A percentile compares a stretch with the other conserved stretches of the same genome.
phyloP scores from a whole-genome alignment of 2,888 invertebrate genomes.

The Cosmia trapezina region DNA sequence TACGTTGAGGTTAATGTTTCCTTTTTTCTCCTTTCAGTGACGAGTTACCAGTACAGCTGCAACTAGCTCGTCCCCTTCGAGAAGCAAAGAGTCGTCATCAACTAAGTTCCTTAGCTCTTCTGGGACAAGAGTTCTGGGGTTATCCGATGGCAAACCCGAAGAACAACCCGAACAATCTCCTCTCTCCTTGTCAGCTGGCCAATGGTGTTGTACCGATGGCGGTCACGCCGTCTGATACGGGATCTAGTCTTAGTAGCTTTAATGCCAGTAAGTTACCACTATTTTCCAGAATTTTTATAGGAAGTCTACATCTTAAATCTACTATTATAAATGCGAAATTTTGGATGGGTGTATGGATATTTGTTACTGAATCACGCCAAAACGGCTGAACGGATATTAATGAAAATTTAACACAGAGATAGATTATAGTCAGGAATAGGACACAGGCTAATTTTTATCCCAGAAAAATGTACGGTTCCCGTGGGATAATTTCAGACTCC shows the following conservation, averaged over 20 bases:
- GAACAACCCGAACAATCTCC: slow-evolving; percentile 84
- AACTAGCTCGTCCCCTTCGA: slow-evolving; percentile 95
- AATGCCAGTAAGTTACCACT: slow-evolving; percentile 87
- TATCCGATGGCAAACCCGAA: slow-evolving; percentile 95
- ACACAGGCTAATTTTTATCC: no score
- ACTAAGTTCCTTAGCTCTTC: slow-evolving; percentile 96
- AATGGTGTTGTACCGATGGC: slow-evolving; percentile 86
- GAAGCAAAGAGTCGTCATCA: slow-evolving; percentile 97
- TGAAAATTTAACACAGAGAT: no score
- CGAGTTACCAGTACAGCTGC: slow-evolving; percentile 97
- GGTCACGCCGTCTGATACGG: slow-evolving; percentile 91
- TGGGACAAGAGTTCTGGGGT: slow-evolving; percentile 97
- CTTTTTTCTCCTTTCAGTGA: slow-evolving; percentile 91
- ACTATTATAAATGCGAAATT: no score
- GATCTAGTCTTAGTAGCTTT: slow-evolving; percentile 94
- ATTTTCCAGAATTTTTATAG: neutral
- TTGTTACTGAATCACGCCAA: no score
- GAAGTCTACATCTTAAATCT: no score
- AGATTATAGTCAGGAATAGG: no score
- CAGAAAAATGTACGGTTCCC: no score
- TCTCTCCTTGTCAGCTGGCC: slow-evolving; percentile 82
- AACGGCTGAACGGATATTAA: no score
- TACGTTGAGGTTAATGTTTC: neutral
- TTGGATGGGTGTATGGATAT: no score
- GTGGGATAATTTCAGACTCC: no score